Base-by-base conservation (phyloP, 2,113 vertebrate species). In the Sinocyclocheilus anshuiensis region DNA sequence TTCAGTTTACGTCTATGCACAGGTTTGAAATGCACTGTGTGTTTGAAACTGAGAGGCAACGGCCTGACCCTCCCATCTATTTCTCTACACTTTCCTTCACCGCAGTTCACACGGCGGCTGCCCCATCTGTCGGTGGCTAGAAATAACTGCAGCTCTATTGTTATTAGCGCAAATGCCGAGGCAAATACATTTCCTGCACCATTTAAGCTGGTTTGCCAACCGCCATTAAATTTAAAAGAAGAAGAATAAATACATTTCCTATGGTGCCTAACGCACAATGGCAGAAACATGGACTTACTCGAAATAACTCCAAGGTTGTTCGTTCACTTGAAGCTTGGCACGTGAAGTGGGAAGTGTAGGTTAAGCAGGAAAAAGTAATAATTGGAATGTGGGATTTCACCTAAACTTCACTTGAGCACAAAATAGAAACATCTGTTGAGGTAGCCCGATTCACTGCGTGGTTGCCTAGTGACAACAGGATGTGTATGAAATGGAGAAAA, bases 31-130 rank as follows among this genome's bases (percentile, higher is more conserved):
- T 71, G 89, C 81, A 84, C 85, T 81, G 87, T 18, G 87, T 92
- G 83, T 81, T 89, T 92, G 90, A 92, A 89, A 87, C 72, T 87
- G 88, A 86, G 85, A 84, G 82, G 71, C 89, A 86, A 86, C 84
- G 91, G 88, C 89, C 89, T 90, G 89, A 89, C 89, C 85, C 91
- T 91, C 90, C 92, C 91, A 91, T 90, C 86, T 86, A 86, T 89
- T 85, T 89, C 90, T 87, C 84, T 71, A 76, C 39, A 86, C 75
- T 72, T 85, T 81, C 75, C 77, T 77, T 53, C 16, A 15, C 6
- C 26, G 81, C 53, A 22, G 39, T 57, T 57, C 33, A 12, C 26
- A n/a, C 81, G 26, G 18, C 48, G 45, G 39, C 67, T 89, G 83
- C 89, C 87, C 88, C 90, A 80, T 48, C 93, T 90, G 65, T 26